phyloP scores from a whole-genome alignment of 2,797 vertebrate genomes.

The Spondyliosoma cantharus region DNA sequence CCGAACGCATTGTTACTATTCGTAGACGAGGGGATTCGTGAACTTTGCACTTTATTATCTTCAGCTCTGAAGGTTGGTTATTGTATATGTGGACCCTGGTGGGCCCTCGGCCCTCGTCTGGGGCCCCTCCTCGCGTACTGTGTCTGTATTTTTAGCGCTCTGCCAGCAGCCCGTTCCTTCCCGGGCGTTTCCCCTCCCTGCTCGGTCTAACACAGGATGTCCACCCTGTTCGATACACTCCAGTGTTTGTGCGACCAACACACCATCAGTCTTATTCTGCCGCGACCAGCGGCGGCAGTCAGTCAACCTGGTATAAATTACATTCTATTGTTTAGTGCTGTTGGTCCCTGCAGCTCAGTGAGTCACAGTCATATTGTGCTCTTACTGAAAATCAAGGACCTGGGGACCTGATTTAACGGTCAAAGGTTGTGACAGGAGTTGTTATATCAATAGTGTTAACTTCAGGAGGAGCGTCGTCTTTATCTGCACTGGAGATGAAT shows the following conservation, averaged over 20 bases:
- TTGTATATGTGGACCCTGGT: slow-evolving; percentile 8
- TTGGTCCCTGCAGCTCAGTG: slow-evolving; percentile 24
- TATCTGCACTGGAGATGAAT: slow-evolving; percentile 6
- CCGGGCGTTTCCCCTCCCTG: slow-evolving; percentile 64
- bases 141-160: slow-evolving; percentile 62
- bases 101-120: slow-evolving; percentile 3
- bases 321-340: slow-evolving; percentile 50
- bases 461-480: neutral
- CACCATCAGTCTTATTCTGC: slow-evolving; percentile 25
- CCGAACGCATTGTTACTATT: neutral
- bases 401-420: slow-evolving; percentile 8
- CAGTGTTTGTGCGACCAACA: slow-evolving; percentile 45
- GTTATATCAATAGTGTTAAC: neutral
- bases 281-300: slow-evolving; percentile 12
- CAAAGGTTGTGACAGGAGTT: neutral
- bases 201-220: slow-evolving; percentile 67
- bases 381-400: slow-evolving; percentile 20
- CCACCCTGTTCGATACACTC: slow-evolving; percentile 42
- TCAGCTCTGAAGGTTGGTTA: neutral
- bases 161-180: slow-evolving; percentile 58
- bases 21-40: neutral
- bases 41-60: neutral
- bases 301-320: slow-evolving; percentile 31
- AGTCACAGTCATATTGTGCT: slow-evolving; percentile 54
- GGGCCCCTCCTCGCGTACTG: slow-evolving; percentile 7